Percentiles rank a stretch among this genome's conserved stretches.
Evolutionary conservation across 1,140 invertebrate genomes (phyloP).

Genomic region (Drosophila seguyi): DNA sequence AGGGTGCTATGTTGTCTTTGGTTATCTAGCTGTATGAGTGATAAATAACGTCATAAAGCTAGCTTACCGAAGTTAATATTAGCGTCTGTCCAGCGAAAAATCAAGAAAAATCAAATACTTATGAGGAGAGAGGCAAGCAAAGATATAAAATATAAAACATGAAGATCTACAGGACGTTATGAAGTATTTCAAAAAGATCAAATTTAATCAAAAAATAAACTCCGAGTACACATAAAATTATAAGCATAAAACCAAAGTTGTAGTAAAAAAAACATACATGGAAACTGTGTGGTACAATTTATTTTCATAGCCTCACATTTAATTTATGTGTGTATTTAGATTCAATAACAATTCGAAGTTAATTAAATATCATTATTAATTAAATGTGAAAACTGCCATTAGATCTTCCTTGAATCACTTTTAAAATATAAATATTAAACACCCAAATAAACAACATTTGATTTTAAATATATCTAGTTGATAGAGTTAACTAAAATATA

Average conservation of each 20-base stretch:
- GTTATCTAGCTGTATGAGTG: constrained; percentile 86
- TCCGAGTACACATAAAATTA: background rate
- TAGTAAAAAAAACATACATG: background rate
- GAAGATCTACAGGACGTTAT: background rate
- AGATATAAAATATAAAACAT: background rate
- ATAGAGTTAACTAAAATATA: background rate
- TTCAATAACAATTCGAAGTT: too few relatives aligned
- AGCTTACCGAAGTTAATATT: constrained; percentile 86
- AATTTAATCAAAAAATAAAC: background rate
- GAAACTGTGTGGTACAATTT: background rate
- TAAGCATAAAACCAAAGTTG: background rate
- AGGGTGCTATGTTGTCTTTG: constrained; percentile 85
- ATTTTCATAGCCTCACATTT: too few relatives aligned
- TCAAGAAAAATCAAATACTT: background rate
- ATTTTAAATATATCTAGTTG: background rate
- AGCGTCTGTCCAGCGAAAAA: constrained; percentile 67
- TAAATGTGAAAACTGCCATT: background rate
- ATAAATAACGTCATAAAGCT: constrained; percentile 85
- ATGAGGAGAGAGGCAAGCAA: background rate
- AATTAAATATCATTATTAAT: background rate
- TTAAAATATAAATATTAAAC: background rate
- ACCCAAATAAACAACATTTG: too few relatives aligned
- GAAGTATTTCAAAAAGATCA: background rate
- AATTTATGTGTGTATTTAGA: background rate
- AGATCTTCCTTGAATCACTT: background rate